Conservation (phyloP, 2,113 vertebrate genomes). For the Cisticola juncidis region DNA sequence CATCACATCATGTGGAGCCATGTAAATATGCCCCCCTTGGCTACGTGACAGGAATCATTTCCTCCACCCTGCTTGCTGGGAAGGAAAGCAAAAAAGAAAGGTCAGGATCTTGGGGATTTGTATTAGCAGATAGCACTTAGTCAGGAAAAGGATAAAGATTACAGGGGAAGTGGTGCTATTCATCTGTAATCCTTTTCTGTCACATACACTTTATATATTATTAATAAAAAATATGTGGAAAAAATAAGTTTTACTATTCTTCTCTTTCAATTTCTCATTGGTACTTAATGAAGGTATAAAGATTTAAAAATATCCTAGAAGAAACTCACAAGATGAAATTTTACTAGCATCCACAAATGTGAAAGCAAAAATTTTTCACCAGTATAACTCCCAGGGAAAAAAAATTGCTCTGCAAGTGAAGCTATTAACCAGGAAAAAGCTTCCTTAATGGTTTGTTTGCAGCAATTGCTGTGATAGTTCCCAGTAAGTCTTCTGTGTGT, state of each 20-base stretch:
- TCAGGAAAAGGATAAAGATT: conserved; percentile 53
- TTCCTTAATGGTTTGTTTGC: neutral
- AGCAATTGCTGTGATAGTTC: neutral
- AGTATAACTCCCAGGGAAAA: neutral
- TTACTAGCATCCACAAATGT: neutral
- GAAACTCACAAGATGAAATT: neutral
- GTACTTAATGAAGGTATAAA: neutral
- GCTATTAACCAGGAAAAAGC: neutral
- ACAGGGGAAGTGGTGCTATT: neutral
- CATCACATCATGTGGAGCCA: conserved; percentile 30
- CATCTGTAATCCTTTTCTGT: conserved; percentile 21
- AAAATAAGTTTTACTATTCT: neutral
- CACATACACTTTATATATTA: neutral
- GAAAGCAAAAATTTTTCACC: neutral
- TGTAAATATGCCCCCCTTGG: conserved; percentile 65
- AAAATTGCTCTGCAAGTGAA: neutral
- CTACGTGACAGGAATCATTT: conserved; percentile 67
- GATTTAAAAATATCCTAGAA: neutral
- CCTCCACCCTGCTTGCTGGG: conserved; percentile 33
- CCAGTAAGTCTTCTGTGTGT: neutral
- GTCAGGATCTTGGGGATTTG: conserved; percentile 53
- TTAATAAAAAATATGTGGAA: neutral
- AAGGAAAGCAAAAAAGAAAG: conserved; percentile 56
- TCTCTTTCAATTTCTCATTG: conserved; percentile 9
- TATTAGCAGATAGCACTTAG: conserved; percentile 34